Conservation (phyloP, 2,888 invertebrate species). For the Steromphala cineraria region DNA sequence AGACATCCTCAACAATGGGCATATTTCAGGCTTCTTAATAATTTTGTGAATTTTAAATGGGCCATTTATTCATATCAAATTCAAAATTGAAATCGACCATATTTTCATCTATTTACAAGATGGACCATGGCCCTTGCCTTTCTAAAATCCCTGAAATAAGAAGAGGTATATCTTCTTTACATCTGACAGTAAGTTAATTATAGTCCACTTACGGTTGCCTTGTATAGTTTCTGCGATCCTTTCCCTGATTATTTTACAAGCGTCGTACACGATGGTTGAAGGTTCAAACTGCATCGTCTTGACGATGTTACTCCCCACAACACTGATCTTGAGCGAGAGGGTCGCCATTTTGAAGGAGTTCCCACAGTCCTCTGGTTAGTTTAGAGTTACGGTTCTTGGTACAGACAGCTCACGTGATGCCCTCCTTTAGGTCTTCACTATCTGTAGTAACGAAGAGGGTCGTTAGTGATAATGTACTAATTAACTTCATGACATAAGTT, state of each 20-base stretch:
- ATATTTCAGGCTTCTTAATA: too few species aligned
- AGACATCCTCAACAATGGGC: too few species aligned
- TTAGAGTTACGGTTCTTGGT: background rate
- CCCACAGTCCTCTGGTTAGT: background rate
- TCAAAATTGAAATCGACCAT: too few species aligned
- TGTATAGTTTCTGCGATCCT: slow-evolving; percentile 89
- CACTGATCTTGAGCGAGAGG: slow-evolving; percentile 77
- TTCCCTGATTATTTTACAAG: slow-evolving; percentile 95
- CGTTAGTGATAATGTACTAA: too few species aligned
- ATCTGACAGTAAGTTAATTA: too few species aligned
- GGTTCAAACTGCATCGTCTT: slow-evolving; percentile 99
- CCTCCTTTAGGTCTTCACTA: background rate
- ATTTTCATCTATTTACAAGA: too few species aligned
- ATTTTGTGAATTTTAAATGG: too few species aligned
- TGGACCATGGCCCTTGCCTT: too few species aligned
- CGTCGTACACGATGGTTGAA: slow-evolving; percentile 94
- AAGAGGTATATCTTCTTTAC: too few species aligned
- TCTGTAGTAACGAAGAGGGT: background rate
- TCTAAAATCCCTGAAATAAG: too few species aligned
- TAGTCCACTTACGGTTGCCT: slow-evolving; percentile 89
- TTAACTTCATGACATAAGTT: too few species aligned
- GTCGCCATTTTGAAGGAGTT: slow-evolving; percentile 72
- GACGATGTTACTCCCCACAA: slow-evolving; percentile 80
- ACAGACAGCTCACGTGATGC: background rate
- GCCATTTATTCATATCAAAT: too few species aligned